phyloP scores from a whole-genome alignment of 1,140 invertebrate species.

The Littorina saxatilis region DNA sequence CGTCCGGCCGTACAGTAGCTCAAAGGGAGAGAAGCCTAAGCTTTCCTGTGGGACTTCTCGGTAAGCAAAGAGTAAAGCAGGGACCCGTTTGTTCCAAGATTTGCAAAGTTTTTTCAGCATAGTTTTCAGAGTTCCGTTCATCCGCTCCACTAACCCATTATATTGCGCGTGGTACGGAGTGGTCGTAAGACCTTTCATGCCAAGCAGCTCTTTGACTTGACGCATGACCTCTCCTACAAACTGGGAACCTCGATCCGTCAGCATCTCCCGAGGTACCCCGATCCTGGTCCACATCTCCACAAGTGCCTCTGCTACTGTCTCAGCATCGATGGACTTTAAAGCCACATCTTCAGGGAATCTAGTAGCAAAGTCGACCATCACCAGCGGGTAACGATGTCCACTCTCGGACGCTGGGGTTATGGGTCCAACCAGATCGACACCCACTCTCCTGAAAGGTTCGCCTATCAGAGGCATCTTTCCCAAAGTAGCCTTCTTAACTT shows the following conservation, averaged over 20 bases:
- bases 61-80: too few relatives aligned
- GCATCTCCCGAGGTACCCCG: conserved; percentile 3
- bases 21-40: too few relatives aligned
- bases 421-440: conserved; percentile 49
- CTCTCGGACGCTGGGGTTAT: conserved; percentile 39
- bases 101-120: conserved; percentile 2
- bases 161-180: conserved; percentile 43
- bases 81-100: conserved; percentile 50
- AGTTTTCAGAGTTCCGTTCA: conserved; percentile 58
- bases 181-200: conserved; percentile 41
- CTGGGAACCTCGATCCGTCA: conserved; percentile 8
- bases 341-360: conserved; percentile 52
- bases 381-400: conserved; percentile 49
- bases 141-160: conserved; percentile 64
- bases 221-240: neutral
- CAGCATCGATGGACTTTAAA: conserved; percentile 42
- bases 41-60: too few relatives aligned
- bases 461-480: conserved; percentile 49
- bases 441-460: conserved; percentile 52
- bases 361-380: conserved; percentile 51
- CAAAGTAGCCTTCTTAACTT: conserved; percentile 45
- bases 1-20: conserved; percentile 61
- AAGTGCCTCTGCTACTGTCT: conserved; percentile 47
- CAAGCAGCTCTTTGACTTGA: neutral
- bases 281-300: conserved; percentile 14